Percentiles rank a stretch among this genome's conserved stretches.
Conservation (phyloP, 2,797 vertebrate species). For the Platalea minor region DNA sequence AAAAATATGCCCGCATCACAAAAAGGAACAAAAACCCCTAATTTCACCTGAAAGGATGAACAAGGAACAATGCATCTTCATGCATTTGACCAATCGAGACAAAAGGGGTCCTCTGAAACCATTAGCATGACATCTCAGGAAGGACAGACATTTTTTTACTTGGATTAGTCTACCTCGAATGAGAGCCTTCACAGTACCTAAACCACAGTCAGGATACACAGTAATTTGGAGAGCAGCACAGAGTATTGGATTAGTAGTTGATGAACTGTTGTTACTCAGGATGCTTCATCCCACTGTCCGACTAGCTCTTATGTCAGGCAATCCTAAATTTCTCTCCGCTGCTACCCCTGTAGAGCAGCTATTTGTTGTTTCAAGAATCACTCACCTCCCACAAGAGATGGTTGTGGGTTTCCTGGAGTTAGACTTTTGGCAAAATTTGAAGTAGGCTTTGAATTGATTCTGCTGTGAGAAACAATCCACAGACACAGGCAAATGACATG, state of each 20-base stretch:
- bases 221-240: not conserved
- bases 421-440: not conserved
- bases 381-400: not conserved
- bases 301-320: not conserved
- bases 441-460: not conserved
- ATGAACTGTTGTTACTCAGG: not conserved
- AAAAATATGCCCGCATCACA: not conserved
- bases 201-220: not conserved
- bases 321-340: not conserved
- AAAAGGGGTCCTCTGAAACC: not conserved
- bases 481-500: not conserved
- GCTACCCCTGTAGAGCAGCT: not conserved
- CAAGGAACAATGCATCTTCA: accelerated
- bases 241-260: not conserved
- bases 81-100: not conserved
- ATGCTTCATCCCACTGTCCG: not conserved
- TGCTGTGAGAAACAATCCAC: not conserved
- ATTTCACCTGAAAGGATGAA: not conserved
- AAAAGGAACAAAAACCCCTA: not conserved
- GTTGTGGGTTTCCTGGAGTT: not conserved
- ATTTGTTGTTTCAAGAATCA: not conserved
- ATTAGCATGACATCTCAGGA: not conserved
- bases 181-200: not conserved
- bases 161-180: accelerated
- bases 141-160: not conserved